Evolutionary conservation across 2,113 vertebrate genomes (phyloP).

Genomic region (Callorhinus ursinus): DNA sequence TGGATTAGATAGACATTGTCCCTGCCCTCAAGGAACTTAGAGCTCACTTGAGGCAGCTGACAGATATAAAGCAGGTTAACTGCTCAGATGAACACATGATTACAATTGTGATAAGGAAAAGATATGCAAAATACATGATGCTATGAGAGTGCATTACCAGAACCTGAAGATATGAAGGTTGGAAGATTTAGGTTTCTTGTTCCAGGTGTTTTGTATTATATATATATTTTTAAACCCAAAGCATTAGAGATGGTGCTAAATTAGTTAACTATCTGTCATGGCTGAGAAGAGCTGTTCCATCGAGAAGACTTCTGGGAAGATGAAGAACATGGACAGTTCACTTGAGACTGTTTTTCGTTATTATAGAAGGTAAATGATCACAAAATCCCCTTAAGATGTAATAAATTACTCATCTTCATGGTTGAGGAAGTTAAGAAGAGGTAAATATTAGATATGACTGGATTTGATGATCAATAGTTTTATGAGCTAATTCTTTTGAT

Average conservation of each 20-base stretch:
- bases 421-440: neutral
- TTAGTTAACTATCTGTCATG: conserved; percentile 66
- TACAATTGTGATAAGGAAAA: neutral
- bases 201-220: conserved; percentile 48
- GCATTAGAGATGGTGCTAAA: conserved; percentile 68
- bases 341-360: neutral
- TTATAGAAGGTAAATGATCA: neutral
- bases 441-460: neutral
- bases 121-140: neutral
- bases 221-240: conserved; percentile 47
- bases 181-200: neutral
- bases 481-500: neutral
- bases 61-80: neutral
- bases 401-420: neutral
- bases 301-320: accelerated
- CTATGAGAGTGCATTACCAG: neutral
- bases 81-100: neutral
- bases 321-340: neutral
- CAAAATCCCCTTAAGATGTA: neutral
- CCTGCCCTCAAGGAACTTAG: neutral
- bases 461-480: neutral
- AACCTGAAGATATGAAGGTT: neutral
- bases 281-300: conserved; percentile 71
- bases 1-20: neutral
- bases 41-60: neutral